phyloP scores from a whole-genome alignment of 2,113 vertebrate genomes.

The Xiphias gladius region DNA sequence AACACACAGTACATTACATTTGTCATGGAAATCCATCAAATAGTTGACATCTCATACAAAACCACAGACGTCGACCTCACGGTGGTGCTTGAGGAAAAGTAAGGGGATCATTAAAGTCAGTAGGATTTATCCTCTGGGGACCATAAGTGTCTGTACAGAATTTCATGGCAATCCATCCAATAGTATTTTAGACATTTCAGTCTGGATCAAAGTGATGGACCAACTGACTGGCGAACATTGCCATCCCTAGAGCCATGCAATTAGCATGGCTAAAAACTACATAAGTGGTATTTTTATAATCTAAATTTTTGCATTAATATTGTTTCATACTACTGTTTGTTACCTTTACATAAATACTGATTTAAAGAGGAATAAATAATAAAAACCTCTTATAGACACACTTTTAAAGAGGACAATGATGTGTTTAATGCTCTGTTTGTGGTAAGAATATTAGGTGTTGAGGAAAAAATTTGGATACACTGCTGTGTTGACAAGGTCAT shows the following conservation, averaged over 20 bases:
- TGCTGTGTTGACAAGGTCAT: slow-evolving; percentile 5
- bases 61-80: not conserved
- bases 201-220: not conserved
- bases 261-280: not conserved
- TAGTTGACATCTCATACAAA: not conserved
- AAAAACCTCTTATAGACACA: not conserved
- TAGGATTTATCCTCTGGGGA: not conserved
- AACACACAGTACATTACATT: not conserved
- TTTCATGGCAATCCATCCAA: not conserved
- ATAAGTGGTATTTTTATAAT: not conserved
- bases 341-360: not conserved
- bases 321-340: not conserved
- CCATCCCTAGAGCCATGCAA: not conserved
- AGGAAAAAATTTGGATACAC: not conserved
- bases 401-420: not conserved
- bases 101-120: not conserved
- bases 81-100: not conserved
- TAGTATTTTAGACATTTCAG: not conserved
- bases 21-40: not conserved
- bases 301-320: not conserved
- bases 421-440: slow-evolving; percentile 16
- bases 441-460: slow-evolving; percentile 1
- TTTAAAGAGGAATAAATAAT: not conserved
- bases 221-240: not conserved
- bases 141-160: not conserved